phyloP scores from a whole-genome alignment of 2,113 vertebrate genomes.

The Nematolebias whitei region DNA sequence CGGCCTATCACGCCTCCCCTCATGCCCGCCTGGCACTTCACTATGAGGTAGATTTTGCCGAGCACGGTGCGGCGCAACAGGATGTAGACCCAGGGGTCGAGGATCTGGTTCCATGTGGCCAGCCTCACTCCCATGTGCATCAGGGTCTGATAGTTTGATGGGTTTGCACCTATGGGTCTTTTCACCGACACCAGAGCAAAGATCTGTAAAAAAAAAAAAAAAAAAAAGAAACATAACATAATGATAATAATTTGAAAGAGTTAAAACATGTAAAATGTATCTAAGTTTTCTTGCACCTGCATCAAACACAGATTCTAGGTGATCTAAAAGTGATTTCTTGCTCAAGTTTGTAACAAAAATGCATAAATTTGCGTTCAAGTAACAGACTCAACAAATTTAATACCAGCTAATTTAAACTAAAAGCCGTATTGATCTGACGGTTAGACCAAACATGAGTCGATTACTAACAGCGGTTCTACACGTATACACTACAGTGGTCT shows the following conservation, averaged over 20 bases:
- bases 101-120: constrained; percentile 91
- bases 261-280: neutral
- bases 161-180: constrained; percentile 46
- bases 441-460: too few species aligned
- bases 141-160: constrained; percentile 69
- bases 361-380: too few species aligned
- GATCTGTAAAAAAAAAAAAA: constrained; percentile 57
- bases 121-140: constrained; percentile 85
- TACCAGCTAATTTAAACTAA: too few species aligned
- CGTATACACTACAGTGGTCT: too few species aligned
- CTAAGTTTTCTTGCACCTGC: too few species aligned
- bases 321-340: too few species aligned
- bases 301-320: too few species aligned
- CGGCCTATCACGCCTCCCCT: constrained; percentile 70
- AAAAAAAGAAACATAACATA: constrained; percentile 21
- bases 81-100: constrained; percentile 94
- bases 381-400: too few species aligned
- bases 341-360: too few species aligned
- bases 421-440: too few species aligned
- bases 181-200: constrained; percentile 73
- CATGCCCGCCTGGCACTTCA: constrained; percentile 70
- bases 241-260: neutral
- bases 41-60: constrained; percentile 82
- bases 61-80: constrained; percentile 87
- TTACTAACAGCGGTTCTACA: too few species aligned